These are phyloP conservation scores for Drosophila sechellia DNA, from an alignment of 1,140 invertebrate genomes.

Conservation along the genomic window DNA sequence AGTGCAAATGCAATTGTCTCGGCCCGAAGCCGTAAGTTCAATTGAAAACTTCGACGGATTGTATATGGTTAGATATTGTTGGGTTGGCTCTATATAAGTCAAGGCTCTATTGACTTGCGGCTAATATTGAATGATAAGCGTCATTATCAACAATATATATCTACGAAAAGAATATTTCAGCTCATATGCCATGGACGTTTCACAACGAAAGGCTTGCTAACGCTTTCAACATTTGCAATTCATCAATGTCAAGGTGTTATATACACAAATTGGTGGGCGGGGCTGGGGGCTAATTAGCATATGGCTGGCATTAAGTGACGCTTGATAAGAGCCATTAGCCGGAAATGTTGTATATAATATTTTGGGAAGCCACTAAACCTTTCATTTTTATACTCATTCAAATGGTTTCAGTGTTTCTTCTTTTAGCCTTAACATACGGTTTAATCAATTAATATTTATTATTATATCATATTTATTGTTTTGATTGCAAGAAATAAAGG, in stretches of 20 bases:
- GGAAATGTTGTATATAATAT: constrained; percentile 10
- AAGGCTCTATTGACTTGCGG: constrained; percentile 62
- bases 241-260: constrained; percentile 65
- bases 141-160: constrained; percentile 32
- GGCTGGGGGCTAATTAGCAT: constrained; percentile 57
- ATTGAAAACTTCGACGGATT: neutral
- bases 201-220: constrained; percentile 11
- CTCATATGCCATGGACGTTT: neutral
- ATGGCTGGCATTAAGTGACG: constrained; percentile 23
- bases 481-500: too few relatives aligned
- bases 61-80: neutral
- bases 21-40: neutral
- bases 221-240: constrained; percentile 38
- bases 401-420: neutral
- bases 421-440: neutral
- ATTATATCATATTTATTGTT: too few relatives aligned
- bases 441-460: neutral
- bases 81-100: constrained; percentile 51
- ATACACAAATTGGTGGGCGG: neutral
- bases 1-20: constrained; percentile 27
- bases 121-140: constrained; percentile 57
- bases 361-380: neutral
- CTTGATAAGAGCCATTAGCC: constrained; percentile 21
- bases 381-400: neutral
- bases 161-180: constrained; percentile 20